Base-by-base conservation (phyloP, 35 echinoderm and acorn worm genomes). In the Amphiura filiformis region DNA sequence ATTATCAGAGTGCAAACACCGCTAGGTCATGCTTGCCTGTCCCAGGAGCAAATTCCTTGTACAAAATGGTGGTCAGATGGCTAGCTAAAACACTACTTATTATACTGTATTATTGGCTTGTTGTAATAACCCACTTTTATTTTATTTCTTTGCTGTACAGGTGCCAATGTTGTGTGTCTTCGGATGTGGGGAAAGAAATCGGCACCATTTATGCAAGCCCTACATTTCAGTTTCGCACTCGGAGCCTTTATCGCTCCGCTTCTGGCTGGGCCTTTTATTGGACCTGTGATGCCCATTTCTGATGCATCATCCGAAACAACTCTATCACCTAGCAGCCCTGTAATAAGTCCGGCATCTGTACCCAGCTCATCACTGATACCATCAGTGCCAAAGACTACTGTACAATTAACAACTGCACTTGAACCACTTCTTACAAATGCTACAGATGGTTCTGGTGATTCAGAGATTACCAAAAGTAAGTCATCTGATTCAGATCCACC, bases 151-250 rank as follows among this genome's bases (percentile, higher is more conserved):
- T 4, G 17, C 17, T 47, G 41, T 47, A 17, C 41, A 99, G 96
- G 96, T 92, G 96, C 92, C 15, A 99, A 99, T 77, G 83, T 99
- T 17, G 39, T 99, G 31, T 99, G 96, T 81, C 87, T 99, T 35
- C 88, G 78, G 0, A 76, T 99, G 75, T 99, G 96, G 96, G 93
- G 93, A 11, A 94, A 91, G 80, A 17, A 80, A 11, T 92, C 96
- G 13, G 80, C 86, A 0, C 87, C 87, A 32, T 90, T 94, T 40
- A 83, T 99, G 0, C 96, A 99, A 39, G 93, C 93, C 0, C 90
- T 99, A 0, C 96, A 99, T 78, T 99, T 99, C 57, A 88, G 88
- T 37, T 94, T 99, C 85, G 96, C 92, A 9, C 28, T 99, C 0
- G 96, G 96, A 75, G 96, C 96, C 34, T 91, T 94, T 42, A 33